Percentiles rank a stretch among this genome's conserved stretches.
Evolutionary conservation across 2,113 vertebrate species (phyloP).

Genomic region (Myotis davidii): DNA sequence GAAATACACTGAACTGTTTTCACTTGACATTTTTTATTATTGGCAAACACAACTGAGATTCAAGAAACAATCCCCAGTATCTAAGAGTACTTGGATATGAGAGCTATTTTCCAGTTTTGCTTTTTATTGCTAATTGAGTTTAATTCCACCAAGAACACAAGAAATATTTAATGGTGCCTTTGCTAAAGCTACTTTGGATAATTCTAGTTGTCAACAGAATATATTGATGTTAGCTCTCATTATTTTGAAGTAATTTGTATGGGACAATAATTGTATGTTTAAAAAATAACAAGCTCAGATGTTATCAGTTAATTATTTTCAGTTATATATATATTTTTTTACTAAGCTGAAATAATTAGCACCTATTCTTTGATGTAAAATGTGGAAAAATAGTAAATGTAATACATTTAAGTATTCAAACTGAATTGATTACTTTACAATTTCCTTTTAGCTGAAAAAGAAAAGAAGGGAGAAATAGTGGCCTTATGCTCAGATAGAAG

Average conservation of each 20-base stretch:
- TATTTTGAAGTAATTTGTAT: neutral
- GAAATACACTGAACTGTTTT: neutral
- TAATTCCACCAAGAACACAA: neutral
- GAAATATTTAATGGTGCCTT: neutral
- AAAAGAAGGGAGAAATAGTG: neutral
- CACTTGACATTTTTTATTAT: neutral
- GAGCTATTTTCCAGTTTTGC: neutral
- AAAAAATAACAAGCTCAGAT: neutral
- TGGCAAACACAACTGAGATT: neutral
- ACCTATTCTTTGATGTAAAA: neutral
- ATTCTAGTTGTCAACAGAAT: neutral
- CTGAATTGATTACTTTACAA: neutral
- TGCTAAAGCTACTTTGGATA: neutral
- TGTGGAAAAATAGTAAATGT: neutral
- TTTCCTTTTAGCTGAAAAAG: constrained; percentile 22
- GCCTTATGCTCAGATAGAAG: neutral
- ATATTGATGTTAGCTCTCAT: neutral
- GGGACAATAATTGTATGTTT: neutral
- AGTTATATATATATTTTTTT: neutral
- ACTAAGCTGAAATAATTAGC: neutral
- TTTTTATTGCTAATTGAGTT: neutral
- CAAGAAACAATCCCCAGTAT: neutral
- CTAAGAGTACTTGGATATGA: neutral
- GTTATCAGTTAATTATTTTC: neutral
- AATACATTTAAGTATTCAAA: neutral